These are phyloP conservation scores for Xiphophorus couchianus DNA, from an alignment of 2,113 vertebrate species.

Conservation along the genomic window DNA sequence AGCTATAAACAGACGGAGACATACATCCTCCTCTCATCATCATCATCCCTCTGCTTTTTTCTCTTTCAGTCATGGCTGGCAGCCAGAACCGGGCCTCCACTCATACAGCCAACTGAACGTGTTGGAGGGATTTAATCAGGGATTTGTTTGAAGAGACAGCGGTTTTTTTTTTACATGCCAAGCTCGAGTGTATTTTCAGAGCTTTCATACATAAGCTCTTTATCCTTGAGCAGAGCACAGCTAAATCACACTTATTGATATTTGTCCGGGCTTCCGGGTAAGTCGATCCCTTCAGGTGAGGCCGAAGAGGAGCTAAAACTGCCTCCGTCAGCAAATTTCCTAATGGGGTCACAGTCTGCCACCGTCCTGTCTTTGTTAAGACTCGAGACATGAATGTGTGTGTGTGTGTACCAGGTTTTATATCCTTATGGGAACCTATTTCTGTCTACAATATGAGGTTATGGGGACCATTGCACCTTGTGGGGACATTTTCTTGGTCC, in stretches of 20 bases:
- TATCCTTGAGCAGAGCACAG: slow-evolving; percentile 63
- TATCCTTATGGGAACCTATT: no score
- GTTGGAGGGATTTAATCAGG: slow-evolving; percentile 63
- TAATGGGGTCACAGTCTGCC: slow-evolving; percentile 53
- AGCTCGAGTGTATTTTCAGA: slow-evolving; percentile 67
- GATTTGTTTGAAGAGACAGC: slow-evolving; percentile 70
- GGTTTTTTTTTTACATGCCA: slow-evolving; percentile 35
- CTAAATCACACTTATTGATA: slow-evolving; percentile 71
- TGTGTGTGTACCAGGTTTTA: neutral
- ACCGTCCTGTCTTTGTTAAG: slow-evolving; percentile 29
- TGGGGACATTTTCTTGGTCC: no score
- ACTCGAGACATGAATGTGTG: slow-evolving; percentile 1
- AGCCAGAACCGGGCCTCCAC: slow-evolving; percentile 45
- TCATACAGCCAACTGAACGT: slow-evolving; percentile 59
- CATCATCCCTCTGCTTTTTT: slow-evolving; percentile 2
- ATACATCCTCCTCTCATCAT: neutral
- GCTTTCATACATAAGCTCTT: slow-evolving; percentile 73
- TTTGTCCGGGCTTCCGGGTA: slow-evolving; percentile 58
- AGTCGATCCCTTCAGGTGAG: slow-evolving; percentile 66
- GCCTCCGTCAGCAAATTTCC: slow-evolving; percentile 67
- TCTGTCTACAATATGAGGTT: no score
- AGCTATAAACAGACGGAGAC: slow-evolving; percentile 29
- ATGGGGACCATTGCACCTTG: no score
- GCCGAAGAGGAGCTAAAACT: slow-evolving; percentile 39
- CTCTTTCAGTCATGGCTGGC: slow-evolving; percentile 40